phyloP scores from a whole-genome alignment of 2,888 invertebrate species.

The Zygaena filipendulae region DNA sequence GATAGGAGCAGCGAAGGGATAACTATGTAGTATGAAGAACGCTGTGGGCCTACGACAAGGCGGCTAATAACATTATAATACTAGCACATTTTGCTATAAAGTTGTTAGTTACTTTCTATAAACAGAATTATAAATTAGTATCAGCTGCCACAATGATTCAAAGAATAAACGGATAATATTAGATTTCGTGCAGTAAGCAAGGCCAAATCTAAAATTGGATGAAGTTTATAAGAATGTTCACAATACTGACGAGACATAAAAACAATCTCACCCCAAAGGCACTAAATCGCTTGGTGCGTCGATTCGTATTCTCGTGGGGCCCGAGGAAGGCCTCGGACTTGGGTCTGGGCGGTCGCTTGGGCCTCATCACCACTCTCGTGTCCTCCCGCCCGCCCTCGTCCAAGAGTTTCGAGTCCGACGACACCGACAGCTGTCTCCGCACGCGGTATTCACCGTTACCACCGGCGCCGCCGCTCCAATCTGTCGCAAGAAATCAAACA shows the following conservation, averaged over 20 bases:
- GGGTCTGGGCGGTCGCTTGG: constrained; percentile 92
- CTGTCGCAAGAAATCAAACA: constrained; percentile 55
- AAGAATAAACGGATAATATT: not conserved
- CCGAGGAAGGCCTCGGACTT: constrained; percentile 96
- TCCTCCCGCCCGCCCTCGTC: constrained; percentile 92
- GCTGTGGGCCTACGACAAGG: too few relatives aligned
- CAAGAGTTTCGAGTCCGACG: constrained; percentile 90
- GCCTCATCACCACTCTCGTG: constrained; percentile 87
- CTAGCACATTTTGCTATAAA: too few relatives aligned
- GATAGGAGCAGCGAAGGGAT: too few relatives aligned
- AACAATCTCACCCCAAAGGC: constrained; percentile 98
- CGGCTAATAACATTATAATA: too few relatives aligned
- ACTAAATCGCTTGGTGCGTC: constrained; percentile 93
- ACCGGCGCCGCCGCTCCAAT: constrained; percentile 80
- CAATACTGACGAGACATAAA: too few relatives aligned
- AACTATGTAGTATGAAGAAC: too few relatives aligned
- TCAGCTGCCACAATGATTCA: not conserved
- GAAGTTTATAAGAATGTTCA: too few relatives aligned
- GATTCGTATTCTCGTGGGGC: constrained; percentile 76
- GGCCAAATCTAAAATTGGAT: constrained; percentile 21
- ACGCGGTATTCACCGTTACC: constrained; percentile 82
- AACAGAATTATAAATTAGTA: too few relatives aligned
- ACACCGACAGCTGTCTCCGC: constrained; percentile 89
- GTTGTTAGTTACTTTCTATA: too few relatives aligned
- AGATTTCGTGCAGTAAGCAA: not conserved